Percentiles rank a stretch among this genome's conserved stretches.
phyloP scores from a whole-genome alignment of 1,140 invertebrate species.

The Lordiphosa collinella region DNA sequence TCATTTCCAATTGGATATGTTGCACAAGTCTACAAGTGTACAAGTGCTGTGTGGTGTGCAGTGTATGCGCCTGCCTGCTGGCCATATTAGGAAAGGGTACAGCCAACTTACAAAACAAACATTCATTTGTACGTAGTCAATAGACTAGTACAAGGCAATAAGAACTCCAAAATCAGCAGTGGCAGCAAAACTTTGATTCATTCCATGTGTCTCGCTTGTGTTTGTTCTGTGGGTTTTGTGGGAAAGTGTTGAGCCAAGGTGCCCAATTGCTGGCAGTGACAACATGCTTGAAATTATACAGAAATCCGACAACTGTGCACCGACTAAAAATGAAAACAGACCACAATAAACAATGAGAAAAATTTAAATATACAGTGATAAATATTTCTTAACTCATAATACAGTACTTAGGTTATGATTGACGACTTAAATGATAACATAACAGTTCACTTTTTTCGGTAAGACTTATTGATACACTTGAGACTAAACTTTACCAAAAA shows the following conservation, averaged over 20 bases:
- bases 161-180: conserved; percentile 50
- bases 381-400: too few species aligned
- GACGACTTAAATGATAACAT: too few species aligned
- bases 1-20: conserved; percentile 76
- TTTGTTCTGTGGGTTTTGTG: conserved; percentile 25
- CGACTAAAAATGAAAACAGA: too few species aligned
- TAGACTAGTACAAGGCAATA: conserved; percentile 54
- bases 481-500: too few species aligned
- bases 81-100: conserved; percentile 74
- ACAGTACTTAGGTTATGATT: too few species aligned
- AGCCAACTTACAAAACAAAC: conserved; percentile 41
- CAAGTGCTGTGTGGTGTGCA: conserved; percentile 19
- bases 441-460: too few species aligned
- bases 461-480: too few species aligned
- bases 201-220: conserved; percentile 24
- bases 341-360: too few species aligned
- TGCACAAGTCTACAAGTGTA: conserved; percentile 52
- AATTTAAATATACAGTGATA: too few species aligned
- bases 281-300: background rate
- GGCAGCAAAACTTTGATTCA: conserved; percentile 47
- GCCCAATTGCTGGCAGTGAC: conserved; percentile 18
- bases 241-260: conserved; percentile 45
- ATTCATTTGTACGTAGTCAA: conserved; percentile 21
- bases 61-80: conserved; percentile 33
- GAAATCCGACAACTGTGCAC: too few species aligned